Evolutionary conservation across 2,113 vertebrate species (phyloP).

Genomic region (Calyptomena viridis): DNA sequence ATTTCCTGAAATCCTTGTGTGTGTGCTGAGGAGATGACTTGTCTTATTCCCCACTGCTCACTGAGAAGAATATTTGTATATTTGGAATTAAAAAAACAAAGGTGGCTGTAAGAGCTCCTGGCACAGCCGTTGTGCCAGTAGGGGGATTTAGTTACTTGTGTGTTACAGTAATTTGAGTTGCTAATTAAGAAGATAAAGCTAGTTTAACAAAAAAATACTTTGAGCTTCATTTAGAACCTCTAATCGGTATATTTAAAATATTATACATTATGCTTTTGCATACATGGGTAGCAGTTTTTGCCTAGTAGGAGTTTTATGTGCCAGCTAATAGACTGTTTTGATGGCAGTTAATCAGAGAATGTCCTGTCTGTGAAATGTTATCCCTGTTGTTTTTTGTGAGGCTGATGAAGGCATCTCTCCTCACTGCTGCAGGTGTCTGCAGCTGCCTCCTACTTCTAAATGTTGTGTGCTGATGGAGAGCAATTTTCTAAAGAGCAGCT

Average conservation of each 20-base stretch:
- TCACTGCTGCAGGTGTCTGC: not conserved
- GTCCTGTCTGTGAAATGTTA: not conserved
- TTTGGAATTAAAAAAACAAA: not conserved
- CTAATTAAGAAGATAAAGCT: not conserved
- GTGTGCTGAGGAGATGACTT: not conserved
- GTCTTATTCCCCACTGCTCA: not conserved
- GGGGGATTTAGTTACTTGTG: slow-evolving; percentile 25
- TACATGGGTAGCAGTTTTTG: not conserved
- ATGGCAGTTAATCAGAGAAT: not conserved
- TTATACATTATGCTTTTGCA: not conserved
- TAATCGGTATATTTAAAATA: not conserved
- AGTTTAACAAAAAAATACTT: not conserved
- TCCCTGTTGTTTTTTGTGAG: not conserved
- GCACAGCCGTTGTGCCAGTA: not conserved
- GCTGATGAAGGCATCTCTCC: not conserved
- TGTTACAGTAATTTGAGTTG: slow-evolving; percentile 7
- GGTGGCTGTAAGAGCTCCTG: not conserved
- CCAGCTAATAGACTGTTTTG: not conserved
- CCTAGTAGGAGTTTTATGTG: not conserved
- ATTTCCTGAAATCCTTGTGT: not conserved
- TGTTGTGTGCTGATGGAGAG: not conserved
- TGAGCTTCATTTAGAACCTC: not conserved
- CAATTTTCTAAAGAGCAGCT: not conserved
- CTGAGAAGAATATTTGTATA: not conserved
- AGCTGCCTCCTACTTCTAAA: not conserved